Percentiles rank a stretch among this genome's conserved stretches.
These are phyloP conservation scores for Ernsta delagoae DNA, from an alignment of 2,888 invertebrate species.

Conservation along the genomic window DNA sequence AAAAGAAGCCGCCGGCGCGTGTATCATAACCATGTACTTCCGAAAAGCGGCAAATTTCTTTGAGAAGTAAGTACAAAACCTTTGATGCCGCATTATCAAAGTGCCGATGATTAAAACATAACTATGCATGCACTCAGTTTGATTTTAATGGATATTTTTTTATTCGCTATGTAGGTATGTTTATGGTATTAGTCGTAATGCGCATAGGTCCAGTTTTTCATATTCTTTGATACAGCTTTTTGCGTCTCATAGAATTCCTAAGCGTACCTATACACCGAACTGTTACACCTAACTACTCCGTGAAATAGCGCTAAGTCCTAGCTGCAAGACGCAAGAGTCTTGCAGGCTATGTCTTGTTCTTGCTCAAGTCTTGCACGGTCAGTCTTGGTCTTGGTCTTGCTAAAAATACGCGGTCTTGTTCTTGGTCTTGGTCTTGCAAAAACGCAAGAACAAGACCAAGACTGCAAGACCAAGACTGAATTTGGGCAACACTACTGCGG, in stretches of 20 bases:
- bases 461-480: no score
- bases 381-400: slow-evolving; percentile 28
- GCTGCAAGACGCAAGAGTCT: slow-evolving; percentile 25
- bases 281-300: slow-evolving; percentile 18
- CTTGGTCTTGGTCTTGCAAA: slow-evolving; percentile 41
- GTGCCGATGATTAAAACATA: slow-evolving; percentile 42
- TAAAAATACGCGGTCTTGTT: slow-evolving; percentile 30
- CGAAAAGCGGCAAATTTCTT: not conserved
- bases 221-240: slow-evolving; percentile 23
- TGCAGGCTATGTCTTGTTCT: slow-evolving; percentile 25
- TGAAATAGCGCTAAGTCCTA: slow-evolving; percentile 24
- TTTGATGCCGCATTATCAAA: slow-evolving; percentile 43
- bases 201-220: slow-evolving; percentile 33
- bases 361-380: slow-evolving; percentile 26
- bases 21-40: slow-evolving; percentile 40
- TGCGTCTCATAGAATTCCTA: slow-evolving; percentile 20
- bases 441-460: slow-evolving; percentile 39
- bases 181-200: slow-evolving; percentile 41
- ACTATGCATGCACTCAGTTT: slow-evolving; percentile 42
- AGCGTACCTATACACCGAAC: slow-evolving; percentile 19
- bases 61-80: slow-evolving; percentile 9
- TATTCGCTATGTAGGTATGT: slow-evolving; percentile 27
- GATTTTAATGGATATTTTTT: slow-evolving; percentile 41
- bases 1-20: slow-evolving; percentile 31
- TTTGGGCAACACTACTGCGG: no score